Base-by-base conservation (phyloP, 2,888 invertebrate genomes). In the Drosophila nr. perissopoda region DNA sequence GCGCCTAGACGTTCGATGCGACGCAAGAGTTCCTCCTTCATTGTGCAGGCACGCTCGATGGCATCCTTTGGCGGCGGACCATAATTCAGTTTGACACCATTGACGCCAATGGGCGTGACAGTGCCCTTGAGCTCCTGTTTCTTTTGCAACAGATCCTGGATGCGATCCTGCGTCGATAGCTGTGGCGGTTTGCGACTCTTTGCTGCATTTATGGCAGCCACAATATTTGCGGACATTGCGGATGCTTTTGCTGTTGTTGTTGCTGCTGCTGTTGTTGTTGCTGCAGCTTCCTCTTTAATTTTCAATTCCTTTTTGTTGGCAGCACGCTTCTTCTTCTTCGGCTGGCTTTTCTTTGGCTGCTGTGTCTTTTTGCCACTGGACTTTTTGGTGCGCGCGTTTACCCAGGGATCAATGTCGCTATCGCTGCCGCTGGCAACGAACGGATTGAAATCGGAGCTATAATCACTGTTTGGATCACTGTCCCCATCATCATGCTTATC, bases 401-500 rank as follows among this genome's bases (percentile, higher is more conserved):
- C 95, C 97, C 97, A 97, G 0, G 97, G 97, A 93, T 97, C 97
- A 94, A 93, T 94, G 94, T 96, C 96, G 83, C 96, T 96, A 89
- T 97, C 97, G 48, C 96, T 96, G 90, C 96, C 98, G 58, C 95
- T 96, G 16, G 69, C 40, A 92, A 96, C 96, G 91, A 97, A 97
- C n/a, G 98, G 98, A 94, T 99, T 98, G 92, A 97, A 98, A 93
- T 98, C 98, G 69, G 96, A 96, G 82, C 96, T 96, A 65, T 94
- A 94, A 81, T 95, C 95, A 31, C 90, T 86, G 42, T 68, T 71
- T 0, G 73, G 69, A 63, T 91, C 92, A 51, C 91, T 90, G 54
- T 94, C 94, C 6, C 94, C 94, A 74, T 87, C 94, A 74, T 87
- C 75, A 5, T 76, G 29, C 13, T 62, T 64, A 2, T 71, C 76